Evolutionary conservation across 2,797 vertebrate genomes (phyloP).

Genomic region (Myoxocephalus aenaeus): DNA sequence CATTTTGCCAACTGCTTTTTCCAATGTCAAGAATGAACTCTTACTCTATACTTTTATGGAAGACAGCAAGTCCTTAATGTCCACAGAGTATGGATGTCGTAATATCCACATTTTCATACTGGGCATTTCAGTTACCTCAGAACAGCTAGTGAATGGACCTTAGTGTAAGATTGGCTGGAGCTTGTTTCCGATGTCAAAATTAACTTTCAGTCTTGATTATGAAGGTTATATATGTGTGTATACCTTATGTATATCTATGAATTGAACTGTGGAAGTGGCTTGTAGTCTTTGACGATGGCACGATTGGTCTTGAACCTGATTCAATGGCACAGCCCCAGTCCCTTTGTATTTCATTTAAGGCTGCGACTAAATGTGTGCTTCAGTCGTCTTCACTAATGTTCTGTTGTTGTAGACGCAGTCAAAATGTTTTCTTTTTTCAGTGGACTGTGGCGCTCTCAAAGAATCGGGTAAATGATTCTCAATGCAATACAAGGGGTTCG

Average conservation of each 20-base stretch:
- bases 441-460: constrained; percentile 12
- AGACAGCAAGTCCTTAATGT: not conserved
- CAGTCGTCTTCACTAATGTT: constrained; percentile 5
- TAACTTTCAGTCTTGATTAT: not conserved
- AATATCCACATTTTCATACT: not conserved
- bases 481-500: constrained; percentile 46
- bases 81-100: not conserved
- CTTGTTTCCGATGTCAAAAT: not conserved
- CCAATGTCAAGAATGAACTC: not conserved
- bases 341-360: not conserved
- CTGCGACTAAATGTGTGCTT: not conserved
- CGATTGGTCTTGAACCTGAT: not conserved
- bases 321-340: not conserved
- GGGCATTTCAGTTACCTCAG: not conserved
- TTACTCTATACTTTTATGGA: not conserved
- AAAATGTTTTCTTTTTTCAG: constrained; percentile 20
- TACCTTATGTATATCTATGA: not conserved
- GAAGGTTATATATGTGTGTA: not conserved
- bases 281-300: not conserved
- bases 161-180: not conserved
- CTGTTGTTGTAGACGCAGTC: not conserved
- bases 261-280: not conserved
- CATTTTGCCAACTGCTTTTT: not conserved
- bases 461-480: constrained; percentile 15
- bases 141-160: not conserved